Evolutionary conservation across 2,888 invertebrate genomes (phyloP), one percentile per base, ranked within the genome.

Genomic region (Julus scanicus): DNA sequence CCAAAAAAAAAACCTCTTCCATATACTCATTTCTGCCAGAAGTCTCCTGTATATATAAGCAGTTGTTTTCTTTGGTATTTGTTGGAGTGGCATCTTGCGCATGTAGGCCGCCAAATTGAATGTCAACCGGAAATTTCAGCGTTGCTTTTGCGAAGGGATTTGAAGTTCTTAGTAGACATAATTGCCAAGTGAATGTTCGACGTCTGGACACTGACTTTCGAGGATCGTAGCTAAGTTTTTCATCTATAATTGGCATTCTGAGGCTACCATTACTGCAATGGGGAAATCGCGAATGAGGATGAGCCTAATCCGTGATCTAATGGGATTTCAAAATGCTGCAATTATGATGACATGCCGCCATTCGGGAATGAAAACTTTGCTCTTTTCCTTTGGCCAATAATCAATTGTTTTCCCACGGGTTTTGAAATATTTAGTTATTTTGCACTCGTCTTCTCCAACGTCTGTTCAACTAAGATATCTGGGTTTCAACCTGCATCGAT

Each of bases 141-240:
- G 4, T 71, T 29, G 71, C 71, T 71, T 71, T 71, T 71, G 29
- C 71, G 29, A 71, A 71, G 13, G 71, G 29, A 71, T 71, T 71
- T 3, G 71, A 71, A 71, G 71, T 71, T 71, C 71, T 71, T 71
- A 11, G 71, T 29, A 71, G 29, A 71, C 71, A 71, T 71, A 71
- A 71, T 71, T 71, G 29, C 71, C 71, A 71, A 29, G n/a, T 63
- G n/a, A 63, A 63, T 63, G 53, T 17, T 20, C 63, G n/a, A 63
- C n/a, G n/a, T 71, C 15, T 53, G 71, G 29, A 71, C 71, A n/a
- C 71, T 71, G 11, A 11, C 4, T 71, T 71, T 71, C 71, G 11
- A 71, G 29, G 71, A 71, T 71, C 71, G 71, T 29, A 71, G 11
- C 71, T 9, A 11, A 71, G 71, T 29, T 71, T 71, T 71, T 63